Conservation (phyloP, 64 coral and sea anemone genomes). For the Acropora yongei region DNA sequence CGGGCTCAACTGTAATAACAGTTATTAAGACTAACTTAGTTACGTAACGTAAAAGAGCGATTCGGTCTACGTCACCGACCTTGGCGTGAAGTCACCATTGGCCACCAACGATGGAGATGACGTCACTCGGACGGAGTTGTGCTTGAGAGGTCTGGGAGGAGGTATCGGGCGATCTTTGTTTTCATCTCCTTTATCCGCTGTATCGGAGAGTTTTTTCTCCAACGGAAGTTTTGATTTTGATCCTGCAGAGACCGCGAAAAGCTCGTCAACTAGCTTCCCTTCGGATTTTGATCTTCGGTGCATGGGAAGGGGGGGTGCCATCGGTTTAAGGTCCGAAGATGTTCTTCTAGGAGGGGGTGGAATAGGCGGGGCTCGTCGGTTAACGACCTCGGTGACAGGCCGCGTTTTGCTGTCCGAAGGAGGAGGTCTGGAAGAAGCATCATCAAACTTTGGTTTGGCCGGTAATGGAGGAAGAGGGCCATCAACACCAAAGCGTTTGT, state of each 20-base stretch:
- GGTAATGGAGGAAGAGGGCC: constrained; percentile 50
- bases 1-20: too few species aligned
- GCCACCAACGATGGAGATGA: constrained; percentile 10
- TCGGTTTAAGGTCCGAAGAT: constrained; percentile 54
- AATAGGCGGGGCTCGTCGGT: constrained; percentile 57
- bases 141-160: constrained; percentile 57
- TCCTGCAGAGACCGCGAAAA: constrained; percentile 8
- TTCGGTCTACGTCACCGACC: neutral
- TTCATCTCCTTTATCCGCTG: neutral
- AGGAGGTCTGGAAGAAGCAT: constrained; percentile 34
- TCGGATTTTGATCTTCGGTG: constrained; percentile 88
- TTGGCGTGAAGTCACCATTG: constrained; percentile 5
- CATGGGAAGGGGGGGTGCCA: constrained; percentile 71
- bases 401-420: constrained; percentile 11
- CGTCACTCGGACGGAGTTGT: neutral
- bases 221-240: constrained; percentile 20
- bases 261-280: constrained; percentile 73
- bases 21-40: neutral
- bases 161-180: constrained; percentile 25
- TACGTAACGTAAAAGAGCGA: neutral
- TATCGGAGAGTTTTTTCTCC: constrained; percentile 47
- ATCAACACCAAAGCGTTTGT: constrained; percentile 44
- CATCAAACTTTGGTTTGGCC: constrained; percentile 79
- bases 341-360: constrained; percentile 63
- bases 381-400: neutral